Conservation (phyloP, 37 sponge, comb jelly and placozoan species). For the Beroe forskalii region DNA sequence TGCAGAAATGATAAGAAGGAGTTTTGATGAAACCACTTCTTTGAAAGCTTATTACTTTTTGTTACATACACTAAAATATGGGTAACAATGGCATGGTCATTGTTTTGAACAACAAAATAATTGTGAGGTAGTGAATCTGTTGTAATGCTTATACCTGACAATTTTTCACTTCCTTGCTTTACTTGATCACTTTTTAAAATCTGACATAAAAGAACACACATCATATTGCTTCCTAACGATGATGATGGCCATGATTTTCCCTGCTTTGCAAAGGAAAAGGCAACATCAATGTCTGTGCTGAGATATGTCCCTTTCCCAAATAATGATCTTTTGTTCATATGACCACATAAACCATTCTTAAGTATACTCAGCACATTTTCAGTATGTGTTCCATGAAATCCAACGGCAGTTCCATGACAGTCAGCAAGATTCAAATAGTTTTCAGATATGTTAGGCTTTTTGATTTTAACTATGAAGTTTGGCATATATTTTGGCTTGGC, state of each 20-base stretch:
- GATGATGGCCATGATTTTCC: conserved; percentile 55
- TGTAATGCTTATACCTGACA: conserved; percentile 27
- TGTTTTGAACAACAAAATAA: conserved; percentile 51
- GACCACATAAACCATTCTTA: conserved; percentile 36
- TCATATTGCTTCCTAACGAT: background rate
- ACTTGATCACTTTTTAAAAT: conserved; percentile 50
- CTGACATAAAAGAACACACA: conserved; percentile 31
- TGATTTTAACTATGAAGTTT: background rate
- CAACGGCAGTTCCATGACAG: background rate
- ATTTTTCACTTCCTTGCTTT: background rate
- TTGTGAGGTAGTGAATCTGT: conserved; percentile 20
- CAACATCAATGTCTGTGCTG: conserved; percentile 17
- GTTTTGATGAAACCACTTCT: background rate
- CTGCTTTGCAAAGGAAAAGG: conserved; percentile 3
- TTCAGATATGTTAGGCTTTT: background rate
- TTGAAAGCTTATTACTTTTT: background rate
- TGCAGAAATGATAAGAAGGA: background rate
- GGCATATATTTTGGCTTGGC: background rate
- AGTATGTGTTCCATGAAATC: conserved; percentile 49
- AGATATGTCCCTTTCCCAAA: conserved; percentile 24
- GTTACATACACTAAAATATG: conserved; percentile 3
- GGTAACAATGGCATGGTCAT: conserved; percentile 20
- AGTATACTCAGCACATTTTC: conserved; percentile 60
- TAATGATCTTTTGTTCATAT: conserved; percentile 27
- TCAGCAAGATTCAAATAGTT: background rate